These are phyloP conservation scores for Cercocebus atys DNA, from an alignment of 2,113 vertebrate genomes.

Conservation along the genomic window DNA sequence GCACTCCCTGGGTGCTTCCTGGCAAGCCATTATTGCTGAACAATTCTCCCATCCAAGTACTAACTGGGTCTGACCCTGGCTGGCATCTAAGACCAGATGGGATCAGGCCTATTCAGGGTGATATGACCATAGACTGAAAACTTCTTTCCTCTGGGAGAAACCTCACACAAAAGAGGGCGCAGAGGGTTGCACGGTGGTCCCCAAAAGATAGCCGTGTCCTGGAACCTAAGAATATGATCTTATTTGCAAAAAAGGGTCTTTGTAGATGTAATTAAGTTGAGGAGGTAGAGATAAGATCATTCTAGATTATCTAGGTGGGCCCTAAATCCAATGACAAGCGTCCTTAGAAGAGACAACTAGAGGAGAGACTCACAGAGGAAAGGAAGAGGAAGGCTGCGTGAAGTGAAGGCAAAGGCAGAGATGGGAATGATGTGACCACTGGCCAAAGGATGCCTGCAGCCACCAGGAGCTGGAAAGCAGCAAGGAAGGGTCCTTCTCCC, in stretches of 20 bases:
- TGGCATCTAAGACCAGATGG: neutral
- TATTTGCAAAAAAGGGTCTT: neutral
- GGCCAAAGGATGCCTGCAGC: neutral
- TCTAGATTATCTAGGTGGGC: too few relatives aligned
- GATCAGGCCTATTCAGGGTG: neutral
- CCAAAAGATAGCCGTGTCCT: rapidly evolving
- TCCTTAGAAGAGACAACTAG: neutral
- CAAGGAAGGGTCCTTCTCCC: rapidly evolving
- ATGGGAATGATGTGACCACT: rapidly evolving
- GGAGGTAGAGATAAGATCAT: neutral
- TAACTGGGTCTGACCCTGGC: neutral
- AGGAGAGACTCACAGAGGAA: neutral
- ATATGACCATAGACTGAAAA: neutral
- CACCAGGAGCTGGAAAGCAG: neutral
- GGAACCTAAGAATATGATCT: neutral
- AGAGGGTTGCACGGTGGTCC: neutral
- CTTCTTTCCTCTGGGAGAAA: neutral
- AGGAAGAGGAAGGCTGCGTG: rapidly evolving
- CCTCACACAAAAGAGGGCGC: rapidly evolving
- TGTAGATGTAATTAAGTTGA: neutral
- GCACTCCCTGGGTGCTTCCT: rapidly evolving
- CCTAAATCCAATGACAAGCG: neutral
- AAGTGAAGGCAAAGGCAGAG: rapidly evolving
- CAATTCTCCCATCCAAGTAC: neutral
- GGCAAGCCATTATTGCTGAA: neutral